Base-by-base conservation (phyloP, 2,888 invertebrate species). In the Callinectes sapidus region DNA sequence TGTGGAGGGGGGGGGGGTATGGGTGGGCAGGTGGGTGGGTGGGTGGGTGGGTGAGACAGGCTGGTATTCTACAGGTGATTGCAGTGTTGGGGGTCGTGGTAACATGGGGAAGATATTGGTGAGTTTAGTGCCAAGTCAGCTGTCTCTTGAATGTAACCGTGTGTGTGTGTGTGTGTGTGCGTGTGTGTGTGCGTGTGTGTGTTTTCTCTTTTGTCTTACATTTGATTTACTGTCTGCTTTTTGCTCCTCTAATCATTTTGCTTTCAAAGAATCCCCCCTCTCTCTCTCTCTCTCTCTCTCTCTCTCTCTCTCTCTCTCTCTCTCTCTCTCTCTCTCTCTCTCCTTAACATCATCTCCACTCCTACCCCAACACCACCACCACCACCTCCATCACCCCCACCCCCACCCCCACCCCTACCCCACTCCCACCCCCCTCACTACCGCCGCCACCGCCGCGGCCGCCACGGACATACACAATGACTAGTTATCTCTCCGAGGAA, bases 401-500 rank as follows among this genome's bases (percentile, higher is more conserved):
- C 42, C 28, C n/a, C 71, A n/a, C 71, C n/a, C 1, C n/a, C 28
- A n/a, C 71, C 1, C 1, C 28, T 28, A n/a, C 28, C 28, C 87
- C 48, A 35, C 55, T 28, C 14, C 87, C 32, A 16, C 48, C 87
- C 14, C n/a, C 71, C 1, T 13, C 35, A 23, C 88, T 18, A 14
- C 61, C 32, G 88, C 61, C 54, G 3, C 55, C 32, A 3, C 32
- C 88, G 61, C 61, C 55, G 42, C 88, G 14, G 28, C 54, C 88
- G 88, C 35, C 55, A 61, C 88, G 88, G 32, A 88, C 55, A 81
- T 35, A 81, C 81, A 81, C 81, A 81, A 81, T 81, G 81, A 81
- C 81, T 81, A 81, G 81, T 81, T 81, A 81, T 81, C 81, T 81
- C 81, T 81, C 81, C 81, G 81, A 81, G 81, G 81, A 81, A 81